Base-by-base conservation (phyloP, 1,140 invertebrate genomes). In the Pararge aegeria region DNA sequence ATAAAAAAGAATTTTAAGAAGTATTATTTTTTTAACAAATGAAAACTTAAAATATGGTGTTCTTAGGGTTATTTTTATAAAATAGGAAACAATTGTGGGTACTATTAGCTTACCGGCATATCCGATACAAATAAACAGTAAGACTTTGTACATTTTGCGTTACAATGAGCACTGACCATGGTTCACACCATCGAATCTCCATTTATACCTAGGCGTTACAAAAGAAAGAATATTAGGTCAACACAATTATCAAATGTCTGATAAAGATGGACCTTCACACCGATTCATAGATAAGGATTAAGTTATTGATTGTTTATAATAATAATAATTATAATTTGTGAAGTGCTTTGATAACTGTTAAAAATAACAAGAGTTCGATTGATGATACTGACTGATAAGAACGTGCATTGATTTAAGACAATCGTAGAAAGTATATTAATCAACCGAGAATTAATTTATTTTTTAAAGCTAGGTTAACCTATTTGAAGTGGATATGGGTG, bases 221-320 rank as follows among this genome's bases (percentile, higher is more conserved):
- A 76, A 78, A 75, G 68, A 75, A 72, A 71, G 67, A 75, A 63
- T 80, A 75, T 73, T 79, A 53, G 70, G 73, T 77, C 72, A 77
- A 80, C 61, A 80, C 55, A 73, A 77, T 75, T 69, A 73, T 76
- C 69, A 67, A 75, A 71, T 68, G 60, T 13, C 60, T 73, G 80
- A 83, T 83, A 78, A 74, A 42, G 30, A 51, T 49, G 60, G 64
- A 68, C 80, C 80, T 80, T 83, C 78, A 80, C 80, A 80, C 69
- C 65, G 74, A 75, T 83, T 74, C 60, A 67, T 40, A 74, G 75
- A 80, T 80, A 80, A 72, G 46, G 61, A 52, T 57, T 54, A 72
- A 51, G 61, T 61, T 66, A 58, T 21, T 59, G 60, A 63, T 55
- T 63, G 30, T 59, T 59, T n/a, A 50, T 29, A 50, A 50, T 13